Conservation (phyloP, 2,113 vertebrate genomes). For the Pluvialis apricaria region DNA sequence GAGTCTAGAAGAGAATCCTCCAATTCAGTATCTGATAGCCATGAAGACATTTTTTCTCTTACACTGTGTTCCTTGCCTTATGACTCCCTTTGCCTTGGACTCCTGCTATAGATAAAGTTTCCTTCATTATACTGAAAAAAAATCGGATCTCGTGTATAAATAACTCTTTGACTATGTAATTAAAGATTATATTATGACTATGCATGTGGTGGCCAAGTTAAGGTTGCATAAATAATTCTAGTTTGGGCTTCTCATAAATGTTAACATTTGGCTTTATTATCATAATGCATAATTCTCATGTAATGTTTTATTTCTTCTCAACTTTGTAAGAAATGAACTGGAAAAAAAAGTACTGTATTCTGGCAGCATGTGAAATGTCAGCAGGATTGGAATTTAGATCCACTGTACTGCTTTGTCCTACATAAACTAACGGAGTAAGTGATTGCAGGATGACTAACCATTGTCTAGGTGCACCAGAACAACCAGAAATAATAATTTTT, state of each 20-base stretch:
- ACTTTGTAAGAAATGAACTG: background rate
- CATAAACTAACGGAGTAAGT: background rate
- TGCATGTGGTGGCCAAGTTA: background rate
- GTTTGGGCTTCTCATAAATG: background rate
- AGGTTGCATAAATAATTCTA: background rate
- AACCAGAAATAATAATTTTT: background rate
- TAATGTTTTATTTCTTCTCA: slow-evolving; percentile 3
- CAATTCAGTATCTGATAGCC: background rate
- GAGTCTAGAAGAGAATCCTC: background rate
- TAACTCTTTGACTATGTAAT: background rate
- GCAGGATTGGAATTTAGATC: background rate
- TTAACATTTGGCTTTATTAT: slow-evolving; percentile 2
- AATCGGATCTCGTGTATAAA: background rate
- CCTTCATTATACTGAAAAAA: background rate
- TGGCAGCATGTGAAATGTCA: slow-evolving; percentile 50
- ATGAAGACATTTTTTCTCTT: background rate
- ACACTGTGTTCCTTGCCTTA: background rate
- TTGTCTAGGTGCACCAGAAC: slow-evolving; percentile 13
- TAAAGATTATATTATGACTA: background rate
- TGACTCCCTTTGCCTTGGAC: background rate
- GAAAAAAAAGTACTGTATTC: slow-evolving; percentile 22
- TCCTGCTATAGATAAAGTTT: background rate
- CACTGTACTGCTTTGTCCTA: background rate
- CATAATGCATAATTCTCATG: background rate
- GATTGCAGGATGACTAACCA: background rate